Evolutionary conservation across 2,113 vertebrate genomes (phyloP), one percentile per base, ranked within the genome.

Genomic region (Motacilla alba): DNA sequence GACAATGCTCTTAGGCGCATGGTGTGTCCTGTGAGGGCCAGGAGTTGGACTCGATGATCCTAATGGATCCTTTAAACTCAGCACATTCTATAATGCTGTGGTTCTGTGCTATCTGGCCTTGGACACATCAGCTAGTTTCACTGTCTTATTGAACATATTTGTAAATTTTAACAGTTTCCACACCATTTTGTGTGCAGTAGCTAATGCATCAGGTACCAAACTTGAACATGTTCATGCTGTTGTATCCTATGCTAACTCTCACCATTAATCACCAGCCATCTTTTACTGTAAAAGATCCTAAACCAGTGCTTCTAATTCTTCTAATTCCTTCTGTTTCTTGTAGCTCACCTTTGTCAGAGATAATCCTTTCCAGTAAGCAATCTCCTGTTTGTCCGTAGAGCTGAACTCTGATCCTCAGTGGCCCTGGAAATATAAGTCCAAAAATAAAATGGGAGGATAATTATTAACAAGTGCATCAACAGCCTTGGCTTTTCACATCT

Each of bases 41-140:
- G 39, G 55, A 39, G 8, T 7, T 69, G 46, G 27, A 52, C 23
- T 69, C 0, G 0, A 18, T 59, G 37, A 52, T 52, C 31, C 27
- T 60, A 11, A 27, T 68, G 22, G 15, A 31, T 86, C 22, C 6
- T 60, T 52, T 33, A 31, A 46, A 11, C 39, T 68, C 27, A 33
- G 8, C 4, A 28, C 13, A 17, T 37, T 44, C 39, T 31, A 2
- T 27, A 37, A 28, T 4, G 6, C 3, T 37, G 23, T 33, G 39
- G 27, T 37, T 69, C 46, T 69, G 49, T 66, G 15, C 35, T 64
- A 0, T 77, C 35, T 68, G 24, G 26, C 39, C 55, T 84, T 66
- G 64, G 35, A 21, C 15, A 75, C 33, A 30, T 30, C 20, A 66
- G 9, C 9, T n/a, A 18, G 4, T 74, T 79, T 66, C 50, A 39